Evolutionary conservation across 2,797 vertebrate species (phyloP).

Genomic region (Tympanoctomys barrerae): DNA sequence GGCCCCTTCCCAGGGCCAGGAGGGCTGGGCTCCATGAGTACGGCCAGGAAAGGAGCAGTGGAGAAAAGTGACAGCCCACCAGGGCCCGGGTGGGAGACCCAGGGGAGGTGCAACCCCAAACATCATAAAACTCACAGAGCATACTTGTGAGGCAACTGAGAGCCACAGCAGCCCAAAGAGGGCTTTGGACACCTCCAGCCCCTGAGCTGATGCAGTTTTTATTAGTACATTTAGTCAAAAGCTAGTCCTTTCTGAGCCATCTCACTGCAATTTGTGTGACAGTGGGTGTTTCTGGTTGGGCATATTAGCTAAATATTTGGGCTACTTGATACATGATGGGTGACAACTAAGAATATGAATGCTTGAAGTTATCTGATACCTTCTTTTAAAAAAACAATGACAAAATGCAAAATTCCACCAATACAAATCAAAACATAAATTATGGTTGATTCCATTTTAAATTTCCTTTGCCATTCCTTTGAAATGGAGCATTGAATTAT

Average conservation of each 20-base stretch:
- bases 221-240: not conserved
- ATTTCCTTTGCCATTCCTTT: constrained; percentile 46
- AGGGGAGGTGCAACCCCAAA: no score
- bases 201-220: fast-evolving
- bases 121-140: not conserved
- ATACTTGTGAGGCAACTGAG: not conserved
- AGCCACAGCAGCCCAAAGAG: not conserved
- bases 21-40: not conserved
- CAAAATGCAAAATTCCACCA: constrained; percentile 9
- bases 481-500: constrained; percentile 73
- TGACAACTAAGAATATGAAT: constrained; percentile 12
- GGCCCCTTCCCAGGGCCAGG: fast-evolving
- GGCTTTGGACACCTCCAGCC: not conserved
- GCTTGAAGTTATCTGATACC: constrained; percentile 33
- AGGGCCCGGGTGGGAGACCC: not conserved
- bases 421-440: constrained; percentile 57
- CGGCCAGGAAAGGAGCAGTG: no score
- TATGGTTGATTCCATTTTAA: constrained; percentile 57
- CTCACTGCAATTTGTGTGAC: not conserved
- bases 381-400: not conserved
- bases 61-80: not conserved
- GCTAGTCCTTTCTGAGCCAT: not conserved
- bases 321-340: constrained; percentile 46
- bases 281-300: constrained; percentile 47
- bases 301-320: constrained; percentile 42